phyloP scores from a whole-genome alignment of 2,797 vertebrate genomes.

The Sebastes steindachneri region DNA sequence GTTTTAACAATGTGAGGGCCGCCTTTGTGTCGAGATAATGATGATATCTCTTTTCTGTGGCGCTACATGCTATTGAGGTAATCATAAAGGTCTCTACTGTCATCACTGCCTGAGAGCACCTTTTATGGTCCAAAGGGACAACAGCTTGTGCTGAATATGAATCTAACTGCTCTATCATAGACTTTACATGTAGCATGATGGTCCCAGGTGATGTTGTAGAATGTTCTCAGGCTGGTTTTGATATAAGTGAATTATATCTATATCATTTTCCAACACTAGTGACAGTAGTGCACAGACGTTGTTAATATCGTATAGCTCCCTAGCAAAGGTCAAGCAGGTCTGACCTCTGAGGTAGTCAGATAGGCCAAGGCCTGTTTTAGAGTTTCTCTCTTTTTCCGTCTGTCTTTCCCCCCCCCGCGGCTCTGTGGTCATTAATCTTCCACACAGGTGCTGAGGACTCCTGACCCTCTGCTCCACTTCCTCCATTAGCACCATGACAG shows the following conservation, averaged over 20 bases:
- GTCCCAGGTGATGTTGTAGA: slow-evolving; percentile 22
- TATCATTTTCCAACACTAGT: slow-evolving; percentile 2
- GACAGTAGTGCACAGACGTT: not conserved
- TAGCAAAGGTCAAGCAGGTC: slow-evolving; percentile 42
- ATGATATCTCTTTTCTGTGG: slow-evolving; percentile 80
- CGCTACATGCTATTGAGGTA: slow-evolving; percentile 73
- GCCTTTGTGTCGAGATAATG: slow-evolving; percentile 79
- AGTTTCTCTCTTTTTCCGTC: slow-evolving; percentile 56
- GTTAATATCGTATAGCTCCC: slow-evolving; percentile 28
- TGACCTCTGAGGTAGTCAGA: slow-evolving; percentile 57
- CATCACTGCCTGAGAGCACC: slow-evolving; percentile 67
- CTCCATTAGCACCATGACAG: slow-evolving; percentile 79
- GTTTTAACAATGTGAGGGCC: slow-evolving; percentile 80
- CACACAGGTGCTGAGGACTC: slow-evolving; percentile 77
- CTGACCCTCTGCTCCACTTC: slow-evolving; percentile 79
- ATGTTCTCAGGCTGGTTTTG: slow-evolving; percentile 12
- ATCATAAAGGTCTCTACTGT: slow-evolving; percentile 73
- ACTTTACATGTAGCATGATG: slow-evolving; percentile 20
- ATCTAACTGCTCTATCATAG: slow-evolving; percentile 42
- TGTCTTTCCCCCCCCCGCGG: slow-evolving; percentile 53
- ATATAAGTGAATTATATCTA: slow-evolving; percentile 29
- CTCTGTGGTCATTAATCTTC: slow-evolving; percentile 82
- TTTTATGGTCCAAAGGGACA: slow-evolving; percentile 66
- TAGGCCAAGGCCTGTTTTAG: slow-evolving; percentile 41
- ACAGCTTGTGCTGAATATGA: slow-evolving; percentile 69